A percentile compares a stretch with the other conserved stretches of the same genome.
Conservation (phyloP, 2,797 vertebrate species). For the Paguma larvata region DNA sequence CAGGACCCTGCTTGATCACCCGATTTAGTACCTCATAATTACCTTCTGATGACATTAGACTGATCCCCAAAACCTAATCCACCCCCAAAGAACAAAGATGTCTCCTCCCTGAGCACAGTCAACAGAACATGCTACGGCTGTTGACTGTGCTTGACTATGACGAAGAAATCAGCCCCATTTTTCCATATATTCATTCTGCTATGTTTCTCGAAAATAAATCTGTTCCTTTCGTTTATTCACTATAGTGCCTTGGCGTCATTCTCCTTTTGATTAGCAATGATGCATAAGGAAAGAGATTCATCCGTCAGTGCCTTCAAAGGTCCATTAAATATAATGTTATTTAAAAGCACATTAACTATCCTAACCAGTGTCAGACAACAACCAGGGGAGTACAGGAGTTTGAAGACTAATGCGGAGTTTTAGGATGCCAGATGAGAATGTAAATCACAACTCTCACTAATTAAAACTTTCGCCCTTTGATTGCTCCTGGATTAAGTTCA, state of each 20-base stretch:
- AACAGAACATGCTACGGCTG: not conserved
- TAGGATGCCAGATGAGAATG: constrained; percentile 60
- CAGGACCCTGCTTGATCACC: not conserved
- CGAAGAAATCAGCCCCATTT: not conserved
- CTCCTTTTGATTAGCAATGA: constrained; percentile 61
- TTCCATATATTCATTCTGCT: not conserved
- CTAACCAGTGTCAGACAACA: constrained; percentile 71
- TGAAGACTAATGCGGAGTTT: constrained; percentile 62
- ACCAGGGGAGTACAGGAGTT: constrained; percentile 47
- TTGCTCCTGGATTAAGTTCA: constrained; percentile 78
- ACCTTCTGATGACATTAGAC: constrained; percentile 31
- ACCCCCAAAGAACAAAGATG: constrained; percentile 1
- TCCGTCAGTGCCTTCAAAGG: constrained; percentile 69
- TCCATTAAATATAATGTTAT: constrained; percentile 71
- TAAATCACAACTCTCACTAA: constrained; percentile 80
- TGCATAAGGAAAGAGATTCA: constrained; percentile 66
- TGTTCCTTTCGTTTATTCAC: not conserved
- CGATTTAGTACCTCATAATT: constrained; percentile 38
- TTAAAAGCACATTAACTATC: constrained; percentile 77
- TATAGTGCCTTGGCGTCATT: constrained; percentile 2
- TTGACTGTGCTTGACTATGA: not conserved
- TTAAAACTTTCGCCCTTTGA: constrained; percentile 77
- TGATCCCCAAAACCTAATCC: constrained; percentile 36
- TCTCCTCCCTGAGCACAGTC: not conserved
- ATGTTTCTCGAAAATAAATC: constrained; percentile 56